Evolutionary conservation across 2,888 invertebrate genomes (phyloP).

Genomic region (Pherbina coryleti): DNA sequence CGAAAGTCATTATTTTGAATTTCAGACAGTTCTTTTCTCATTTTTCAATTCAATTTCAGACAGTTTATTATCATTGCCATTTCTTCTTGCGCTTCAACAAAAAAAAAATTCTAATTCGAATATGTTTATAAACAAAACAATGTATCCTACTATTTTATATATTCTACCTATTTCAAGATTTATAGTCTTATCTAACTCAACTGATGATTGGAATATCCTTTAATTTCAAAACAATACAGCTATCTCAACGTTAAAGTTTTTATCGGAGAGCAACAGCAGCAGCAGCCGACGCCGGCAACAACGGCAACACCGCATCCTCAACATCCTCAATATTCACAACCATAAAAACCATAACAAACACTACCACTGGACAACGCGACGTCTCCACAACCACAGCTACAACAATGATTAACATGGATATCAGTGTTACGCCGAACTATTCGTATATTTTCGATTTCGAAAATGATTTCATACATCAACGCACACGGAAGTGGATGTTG

Average conservation of each 20-base stretch:
- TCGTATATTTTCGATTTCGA: conserved; percentile 96
- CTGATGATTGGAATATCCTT: too few species aligned
- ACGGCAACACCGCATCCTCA: background rate
- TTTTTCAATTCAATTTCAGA: too few species aligned
- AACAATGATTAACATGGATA: conserved; percentile 71
- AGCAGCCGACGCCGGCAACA: background rate
- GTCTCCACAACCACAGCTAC: background rate
- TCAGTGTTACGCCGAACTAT: conserved; percentile 84
- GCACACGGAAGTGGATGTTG: conserved; percentile 94
- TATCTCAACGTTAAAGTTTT: background rate
- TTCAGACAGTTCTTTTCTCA: background rate
- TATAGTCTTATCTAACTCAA: too few species aligned
- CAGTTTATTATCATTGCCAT: too few species aligned
- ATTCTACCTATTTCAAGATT: too few species aligned
- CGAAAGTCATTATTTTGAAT: background rate
- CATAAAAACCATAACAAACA: background rate
- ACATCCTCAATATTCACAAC: background rate
- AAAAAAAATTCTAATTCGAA: background rate
- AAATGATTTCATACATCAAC: conserved; percentile 90
- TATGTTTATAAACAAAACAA: too few species aligned
- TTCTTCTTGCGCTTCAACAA: background rate
- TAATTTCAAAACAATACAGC: too few species aligned
- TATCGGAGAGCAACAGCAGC: background rate
- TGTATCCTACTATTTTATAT: too few species aligned
- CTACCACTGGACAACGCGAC: background rate